These are phyloP conservation scores for Xanthorhoe spadicearia DNA, from an alignment of 2,888 invertebrate species.

Conservation along the genomic window DNA sequence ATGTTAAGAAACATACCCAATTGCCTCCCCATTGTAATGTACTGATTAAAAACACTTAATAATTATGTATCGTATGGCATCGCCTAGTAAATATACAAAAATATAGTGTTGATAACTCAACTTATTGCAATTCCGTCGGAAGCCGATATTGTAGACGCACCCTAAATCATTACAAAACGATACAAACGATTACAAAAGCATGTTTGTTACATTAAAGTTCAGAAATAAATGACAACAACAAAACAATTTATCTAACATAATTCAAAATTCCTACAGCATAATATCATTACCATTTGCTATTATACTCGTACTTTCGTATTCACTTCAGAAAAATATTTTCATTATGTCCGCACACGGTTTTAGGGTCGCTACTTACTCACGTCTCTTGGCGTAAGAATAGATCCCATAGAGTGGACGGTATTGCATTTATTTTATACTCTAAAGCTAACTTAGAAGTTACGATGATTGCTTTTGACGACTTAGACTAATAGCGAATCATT, in stretches of 20 bases:
- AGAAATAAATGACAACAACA: constrained; percentile 33
- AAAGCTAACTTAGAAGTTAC: constrained; percentile 1
- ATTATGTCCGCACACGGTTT: constrained; percentile 35
- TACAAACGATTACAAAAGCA: constrained; percentile 44
- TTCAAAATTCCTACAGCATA: constrained; percentile 43
- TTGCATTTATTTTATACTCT: constrained; percentile 15
- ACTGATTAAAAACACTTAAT: neutral
- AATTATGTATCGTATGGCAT: neutral
- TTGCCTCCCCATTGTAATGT: neutral
- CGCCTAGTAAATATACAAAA: neutral
- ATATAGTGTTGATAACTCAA: constrained; percentile 7
- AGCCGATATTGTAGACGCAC: constrained; percentile 37
- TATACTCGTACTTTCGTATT: constrained; percentile 41
- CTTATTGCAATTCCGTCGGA: constrained; percentile 14
- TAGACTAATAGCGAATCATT: neutral
- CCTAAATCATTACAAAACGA: constrained; percentile 35
- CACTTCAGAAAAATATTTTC: constrained; percentile 43
- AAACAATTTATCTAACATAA: constrained; percentile 38
- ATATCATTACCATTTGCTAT: constrained; percentile 40
- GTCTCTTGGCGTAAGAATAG: constrained; percentile 6
- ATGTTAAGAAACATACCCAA: neutral
- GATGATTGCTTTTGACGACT: constrained; percentile 1
- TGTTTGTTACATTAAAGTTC: constrained; percentile 40
- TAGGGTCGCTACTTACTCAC: constrained; percentile 36
- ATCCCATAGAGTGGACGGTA: constrained; percentile 13